A percentile compares a stretch with the other conserved stretches of the same genome.
Evolutionary conservation across 1,140 invertebrate species (phyloP).

Genomic region (Rhynchophorus ferrugineus): DNA sequence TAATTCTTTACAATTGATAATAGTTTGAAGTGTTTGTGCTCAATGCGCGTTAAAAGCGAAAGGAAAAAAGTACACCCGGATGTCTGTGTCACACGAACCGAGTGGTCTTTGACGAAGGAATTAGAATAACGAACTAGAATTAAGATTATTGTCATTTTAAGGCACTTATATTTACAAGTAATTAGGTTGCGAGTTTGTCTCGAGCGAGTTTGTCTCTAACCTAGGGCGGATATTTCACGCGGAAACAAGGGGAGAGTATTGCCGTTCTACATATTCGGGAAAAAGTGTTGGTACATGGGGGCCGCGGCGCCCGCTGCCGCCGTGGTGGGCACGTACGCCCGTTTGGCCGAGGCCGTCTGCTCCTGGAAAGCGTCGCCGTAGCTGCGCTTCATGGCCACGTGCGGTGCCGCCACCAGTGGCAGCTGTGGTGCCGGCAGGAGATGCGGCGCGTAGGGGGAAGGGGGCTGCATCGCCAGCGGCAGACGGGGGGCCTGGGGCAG

Average conservation of each 20-base stretch:
- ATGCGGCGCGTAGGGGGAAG: conserved; percentile 31
- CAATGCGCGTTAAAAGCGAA: too few species aligned
- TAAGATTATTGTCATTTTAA: too few species aligned
- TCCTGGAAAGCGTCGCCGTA: conserved; percentile 43
- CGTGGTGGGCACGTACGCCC: conserved; percentile 40
- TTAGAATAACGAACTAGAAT: too few species aligned
- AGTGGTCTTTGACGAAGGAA: too few species aligned
- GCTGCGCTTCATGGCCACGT: conserved; percentile 41
- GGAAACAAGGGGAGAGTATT: background rate
- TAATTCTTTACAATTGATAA: too few species aligned
- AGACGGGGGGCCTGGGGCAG: conserved; percentile 28
- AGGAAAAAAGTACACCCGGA: too few species aligned
- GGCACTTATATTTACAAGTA: too few species aligned
- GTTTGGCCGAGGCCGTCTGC: conserved; percentile 41
- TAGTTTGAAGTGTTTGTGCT: too few species aligned
- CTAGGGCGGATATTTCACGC: too few species aligned
- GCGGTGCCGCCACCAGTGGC: conserved; percentile 38
- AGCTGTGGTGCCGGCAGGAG: conserved; percentile 38
- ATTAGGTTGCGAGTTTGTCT: too few species aligned
- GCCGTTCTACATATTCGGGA: conserved; percentile 44
- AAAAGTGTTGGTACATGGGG: conserved; percentile 46
- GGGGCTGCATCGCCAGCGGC: conserved; percentile 32
- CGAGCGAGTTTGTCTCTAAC: too few species aligned
- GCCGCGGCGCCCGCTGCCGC: background rate
- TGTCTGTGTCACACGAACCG: too few species aligned